phyloP scores from a whole-genome alignment of 2,888 invertebrate species.

The Bedellia somnulentella region DNA sequence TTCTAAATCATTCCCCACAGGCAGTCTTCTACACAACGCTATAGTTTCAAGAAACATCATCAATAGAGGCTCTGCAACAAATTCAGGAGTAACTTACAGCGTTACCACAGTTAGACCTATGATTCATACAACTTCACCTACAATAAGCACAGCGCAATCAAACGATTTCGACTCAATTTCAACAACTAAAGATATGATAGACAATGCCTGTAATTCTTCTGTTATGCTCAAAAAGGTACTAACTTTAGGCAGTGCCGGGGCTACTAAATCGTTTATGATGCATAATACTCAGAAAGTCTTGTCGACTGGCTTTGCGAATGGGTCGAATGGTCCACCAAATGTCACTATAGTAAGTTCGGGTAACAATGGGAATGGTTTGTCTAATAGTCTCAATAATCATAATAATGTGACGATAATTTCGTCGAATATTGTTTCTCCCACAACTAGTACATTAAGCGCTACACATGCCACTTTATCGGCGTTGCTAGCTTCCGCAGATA shows the following conservation, averaged over 20 bases:
- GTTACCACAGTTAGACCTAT: constrained; percentile 34
- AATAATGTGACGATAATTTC: constrained; percentile 14
- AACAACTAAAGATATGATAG: constrained; percentile 53
- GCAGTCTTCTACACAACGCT: constrained; percentile 53
- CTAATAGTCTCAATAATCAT: background rate
- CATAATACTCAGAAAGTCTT: constrained; percentile 51
- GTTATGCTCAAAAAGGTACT: constrained; percentile 55
- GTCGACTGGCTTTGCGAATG: constrained; percentile 47
- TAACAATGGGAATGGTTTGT: background rate
- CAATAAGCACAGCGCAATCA: constrained; percentile 31
- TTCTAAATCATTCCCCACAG: constrained; percentile 50
- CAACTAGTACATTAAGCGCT: constrained; percentile 45
- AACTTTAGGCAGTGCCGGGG: constrained; percentile 46
- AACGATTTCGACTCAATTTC: constrained; percentile 44
- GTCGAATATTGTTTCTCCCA: constrained; percentile 28
- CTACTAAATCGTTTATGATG: constrained; percentile 52
- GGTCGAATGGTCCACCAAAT: constrained; percentile 43
- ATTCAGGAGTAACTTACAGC: constrained; percentile 39
- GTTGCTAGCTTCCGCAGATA: constrained; percentile 29
- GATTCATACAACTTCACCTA: constrained; percentile 32
- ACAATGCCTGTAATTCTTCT: constrained; percentile 52
- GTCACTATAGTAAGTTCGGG: constrained; percentile 53
- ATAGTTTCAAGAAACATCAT: constrained; percentile 51
- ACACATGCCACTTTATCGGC: constrained; percentile 54
- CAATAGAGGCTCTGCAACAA: constrained; percentile 25